Percentiles rank a stretch among this genome's conserved stretches.
Evolutionary conservation across 2,113 vertebrate species (phyloP).

Genomic region (Copsychus sechellarum): DNA sequence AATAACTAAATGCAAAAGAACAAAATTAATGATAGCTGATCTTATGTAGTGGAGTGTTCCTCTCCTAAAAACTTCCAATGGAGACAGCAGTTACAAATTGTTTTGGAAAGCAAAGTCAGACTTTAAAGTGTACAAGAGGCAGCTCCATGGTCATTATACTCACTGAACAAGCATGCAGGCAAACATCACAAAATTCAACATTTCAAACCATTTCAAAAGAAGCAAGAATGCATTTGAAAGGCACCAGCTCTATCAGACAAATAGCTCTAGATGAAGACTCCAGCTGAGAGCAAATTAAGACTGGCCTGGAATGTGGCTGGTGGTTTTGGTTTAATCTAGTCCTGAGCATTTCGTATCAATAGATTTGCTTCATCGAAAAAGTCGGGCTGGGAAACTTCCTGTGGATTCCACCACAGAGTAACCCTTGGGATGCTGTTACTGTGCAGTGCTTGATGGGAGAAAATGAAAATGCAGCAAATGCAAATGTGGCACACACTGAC

Average conservation of each 20-base stretch:
- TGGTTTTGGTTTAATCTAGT: conserved; percentile 8
- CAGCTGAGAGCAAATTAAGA: conserved; percentile 60
- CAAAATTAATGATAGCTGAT: conserved; percentile 9
- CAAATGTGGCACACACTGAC: not conserved
- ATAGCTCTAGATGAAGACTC: conserved; percentile 38
- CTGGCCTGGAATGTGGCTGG: not conserved
- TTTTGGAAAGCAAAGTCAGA: conserved; percentile 15
- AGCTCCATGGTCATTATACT: conserved; percentile 26
- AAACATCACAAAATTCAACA: not conserved
- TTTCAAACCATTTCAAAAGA: not conserved
- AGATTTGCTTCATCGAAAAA: not conserved
- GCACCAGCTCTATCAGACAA: conserved; percentile 7
- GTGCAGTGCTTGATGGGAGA: not conserved
- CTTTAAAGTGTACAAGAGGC: conserved; percentile 36
- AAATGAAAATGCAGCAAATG: not conserved
- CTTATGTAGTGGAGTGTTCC: not conserved
- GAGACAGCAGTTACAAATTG: conserved; percentile 32
- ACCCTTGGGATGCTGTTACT: not conserved
- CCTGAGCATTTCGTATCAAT: not conserved
- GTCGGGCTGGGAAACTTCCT: not conserved
- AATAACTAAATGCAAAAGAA: conserved; percentile 55
- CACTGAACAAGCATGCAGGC: not conserved
- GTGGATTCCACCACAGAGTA: not conserved
- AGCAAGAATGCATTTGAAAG: conserved; percentile 46
- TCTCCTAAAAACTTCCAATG: not conserved